Conservation (phyloP, 35 echinoderm and acorn worm species). For the Ophioderma brevispina region DNA sequence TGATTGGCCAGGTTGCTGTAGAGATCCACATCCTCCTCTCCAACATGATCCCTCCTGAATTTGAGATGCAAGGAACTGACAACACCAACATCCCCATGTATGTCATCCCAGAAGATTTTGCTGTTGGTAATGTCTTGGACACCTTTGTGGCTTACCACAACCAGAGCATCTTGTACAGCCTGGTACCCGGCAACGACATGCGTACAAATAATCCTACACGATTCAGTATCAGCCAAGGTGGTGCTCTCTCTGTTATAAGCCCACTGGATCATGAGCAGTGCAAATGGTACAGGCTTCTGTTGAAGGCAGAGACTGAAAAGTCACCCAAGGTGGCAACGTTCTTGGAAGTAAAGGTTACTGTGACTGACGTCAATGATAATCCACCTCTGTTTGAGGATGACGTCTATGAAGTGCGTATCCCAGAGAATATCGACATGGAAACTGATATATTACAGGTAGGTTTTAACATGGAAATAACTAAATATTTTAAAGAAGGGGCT, state of each 20-base stretch:
- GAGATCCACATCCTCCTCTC: slow-evolving; percentile 66
- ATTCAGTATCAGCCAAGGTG: slow-evolving; percentile 77
- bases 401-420: slow-evolving; percentile 64
- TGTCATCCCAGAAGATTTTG: slow-evolving; percentile 66
- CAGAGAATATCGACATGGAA: slow-evolving; percentile 63
- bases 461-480: no score
- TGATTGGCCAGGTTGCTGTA: slow-evolving; percentile 54
- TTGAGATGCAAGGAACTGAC: slow-evolving; percentile 42
- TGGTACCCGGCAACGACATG: slow-evolving; percentile 72
- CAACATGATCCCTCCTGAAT: slow-evolving; percentile 43
- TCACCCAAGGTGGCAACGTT: slow-evolving; percentile 58
- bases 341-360: slow-evolving; percentile 64
- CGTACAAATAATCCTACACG: slow-evolving; percentile 80
- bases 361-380: slow-evolving; percentile 91
- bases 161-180: slow-evolving; percentile 44
- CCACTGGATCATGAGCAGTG: slow-evolving; percentile 81
- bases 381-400: slow-evolving; percentile 75
- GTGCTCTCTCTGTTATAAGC: slow-evolving; percentile 66
- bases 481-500: no score
- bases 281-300: slow-evolving; percentile 79
- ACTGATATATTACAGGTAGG: slow-evolving; percentile 58
- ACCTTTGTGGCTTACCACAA: slow-evolving; percentile 64
- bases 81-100: slow-evolving; percentile 42
- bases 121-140: slow-evolving; percentile 63
- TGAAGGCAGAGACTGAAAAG: slow-evolving; percentile 62